Evolutionary conservation across 2,888 invertebrate species (phyloP).

Genomic region (Charanyca ferruginea): DNA sequence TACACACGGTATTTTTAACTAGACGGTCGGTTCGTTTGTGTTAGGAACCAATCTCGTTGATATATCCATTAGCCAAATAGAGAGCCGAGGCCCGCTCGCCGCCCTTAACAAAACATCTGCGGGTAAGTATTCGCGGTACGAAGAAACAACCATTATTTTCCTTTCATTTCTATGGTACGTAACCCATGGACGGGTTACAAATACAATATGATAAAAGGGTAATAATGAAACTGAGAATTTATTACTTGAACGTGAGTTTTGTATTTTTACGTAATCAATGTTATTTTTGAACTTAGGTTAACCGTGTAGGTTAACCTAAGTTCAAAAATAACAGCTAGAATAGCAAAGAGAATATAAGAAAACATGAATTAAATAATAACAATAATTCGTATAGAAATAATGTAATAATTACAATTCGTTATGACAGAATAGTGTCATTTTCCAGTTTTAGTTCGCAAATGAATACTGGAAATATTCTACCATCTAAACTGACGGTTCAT

Average conservation of each 20-base stretch:
- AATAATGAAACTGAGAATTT: constrained; percentile 42
- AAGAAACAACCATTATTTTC: constrained; percentile 74
- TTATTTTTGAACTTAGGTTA: background rate
- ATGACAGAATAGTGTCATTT: background rate
- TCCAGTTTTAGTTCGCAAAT: background rate
- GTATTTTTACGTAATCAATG: background rate
- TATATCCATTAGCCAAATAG: constrained; percentile 85
- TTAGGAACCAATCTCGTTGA: constrained; percentile 82
- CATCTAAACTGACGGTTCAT: background rate
- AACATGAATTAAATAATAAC: too few relatives aligned
- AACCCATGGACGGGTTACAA: constrained; percentile 46
- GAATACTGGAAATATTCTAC: background rate
- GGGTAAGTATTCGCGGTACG: constrained; percentile 66
- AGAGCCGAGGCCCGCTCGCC: constrained; percentile 69
- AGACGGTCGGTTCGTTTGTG: constrained; percentile 74
- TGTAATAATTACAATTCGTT: too few relatives aligned
- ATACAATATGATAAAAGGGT: constrained; percentile 47
- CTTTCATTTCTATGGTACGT: constrained; percentile 69
- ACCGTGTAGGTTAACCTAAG: too few relatives aligned
- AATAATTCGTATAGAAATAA: background rate
- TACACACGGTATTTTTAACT: constrained; percentile 73
- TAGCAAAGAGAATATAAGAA: too few relatives aligned
- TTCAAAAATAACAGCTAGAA: too few relatives aligned
- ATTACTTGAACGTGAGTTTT: constrained; percentile 20
- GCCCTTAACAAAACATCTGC: constrained; percentile 76